Conservation (phyloP, 2,888 invertebrate genomes). For the Caenorhabditis uteleia region DNA sequence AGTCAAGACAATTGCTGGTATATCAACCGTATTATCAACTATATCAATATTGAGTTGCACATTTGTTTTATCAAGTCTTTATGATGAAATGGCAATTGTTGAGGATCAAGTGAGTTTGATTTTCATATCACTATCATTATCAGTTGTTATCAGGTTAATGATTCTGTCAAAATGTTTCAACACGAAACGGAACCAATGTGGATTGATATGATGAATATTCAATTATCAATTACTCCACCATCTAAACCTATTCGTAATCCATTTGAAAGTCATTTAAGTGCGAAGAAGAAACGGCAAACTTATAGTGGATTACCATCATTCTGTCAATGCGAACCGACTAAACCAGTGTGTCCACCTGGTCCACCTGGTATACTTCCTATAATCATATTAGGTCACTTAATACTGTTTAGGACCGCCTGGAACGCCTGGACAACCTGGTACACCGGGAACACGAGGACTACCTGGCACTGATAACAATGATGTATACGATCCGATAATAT, state of each 20-base stretch:
- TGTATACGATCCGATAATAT: slow-evolving; percentile 26
- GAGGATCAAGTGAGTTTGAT: not conserved
- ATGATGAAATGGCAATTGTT: no score
- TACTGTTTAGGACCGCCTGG: slow-evolving; percentile 25
- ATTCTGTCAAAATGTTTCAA: slow-evolving; percentile 29
- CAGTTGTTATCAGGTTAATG: slow-evolving; percentile 17
- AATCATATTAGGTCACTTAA: not conserved
- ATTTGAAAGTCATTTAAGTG: slow-evolving; percentile 28
- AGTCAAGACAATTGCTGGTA: no score
- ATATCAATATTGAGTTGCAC: no score
- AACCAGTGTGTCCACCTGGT: slow-evolving; percentile 34
- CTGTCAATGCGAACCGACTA: slow-evolving; percentile 38
- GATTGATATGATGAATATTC: slow-evolving; percentile 36
- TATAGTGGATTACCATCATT: slow-evolving; percentile 27
- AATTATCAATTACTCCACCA: slow-evolving; percentile 11
- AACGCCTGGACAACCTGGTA: slow-evolving; percentile 22
- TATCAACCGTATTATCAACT: no score
- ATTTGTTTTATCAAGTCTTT: no score
- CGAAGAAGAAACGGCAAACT: slow-evolving; percentile 31
- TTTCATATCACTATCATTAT: not conserved
- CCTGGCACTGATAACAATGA: slow-evolving; percentile 34
- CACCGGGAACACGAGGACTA: slow-evolving; percentile 21
- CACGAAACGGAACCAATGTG: slow-evolving; percentile 32
- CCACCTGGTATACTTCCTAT: slow-evolving; percentile 20
- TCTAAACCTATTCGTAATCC: slow-evolving; percentile 11